Conservation (phyloP, 1,140 invertebrate genomes). For the Muscidifurax raptorellus region DNA sequence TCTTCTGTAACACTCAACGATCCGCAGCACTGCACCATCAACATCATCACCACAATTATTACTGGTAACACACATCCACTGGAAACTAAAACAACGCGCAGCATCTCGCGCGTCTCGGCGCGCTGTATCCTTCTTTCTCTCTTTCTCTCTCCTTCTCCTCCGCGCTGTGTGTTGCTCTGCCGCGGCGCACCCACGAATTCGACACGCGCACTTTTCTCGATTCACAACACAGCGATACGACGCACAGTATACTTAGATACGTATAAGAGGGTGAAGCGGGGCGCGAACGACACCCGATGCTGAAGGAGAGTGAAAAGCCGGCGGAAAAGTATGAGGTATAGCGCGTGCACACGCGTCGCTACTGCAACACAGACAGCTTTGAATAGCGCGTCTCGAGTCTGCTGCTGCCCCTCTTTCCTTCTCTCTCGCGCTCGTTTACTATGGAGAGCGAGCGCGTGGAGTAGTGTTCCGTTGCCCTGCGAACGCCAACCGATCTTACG, state of each 20-base stretch:
- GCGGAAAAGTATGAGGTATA: constrained; percentile 25
- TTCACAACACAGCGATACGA: background rate
- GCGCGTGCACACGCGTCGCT: constrained; percentile 51
- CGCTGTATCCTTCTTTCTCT: constrained; percentile 25
- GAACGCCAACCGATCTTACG: constrained; percentile 62
- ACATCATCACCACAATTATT: constrained; percentile 20
- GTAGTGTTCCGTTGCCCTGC: constrained; percentile 27
- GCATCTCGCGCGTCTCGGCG: background rate
- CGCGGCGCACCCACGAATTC: background rate
- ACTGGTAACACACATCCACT: background rate
- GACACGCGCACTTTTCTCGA: background rate
- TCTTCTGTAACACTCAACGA: background rate
- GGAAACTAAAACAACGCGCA: constrained; percentile 20
- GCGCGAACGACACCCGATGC: no score
- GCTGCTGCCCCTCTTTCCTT: background rate
- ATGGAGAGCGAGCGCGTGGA: constrained; percentile 58
- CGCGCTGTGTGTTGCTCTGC: no score
- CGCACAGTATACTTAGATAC: background rate
- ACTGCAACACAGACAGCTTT: background rate
- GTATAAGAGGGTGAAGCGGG: no score
- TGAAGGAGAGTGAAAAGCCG: constrained; percentile 36
- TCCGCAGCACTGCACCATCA: constrained; percentile 4
- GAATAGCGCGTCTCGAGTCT: background rate
- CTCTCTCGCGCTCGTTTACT: background rate
- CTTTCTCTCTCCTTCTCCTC: background rate